Conservation (phyloP, 2,888 invertebrate species). For the Phyto melanocephala region DNA sequence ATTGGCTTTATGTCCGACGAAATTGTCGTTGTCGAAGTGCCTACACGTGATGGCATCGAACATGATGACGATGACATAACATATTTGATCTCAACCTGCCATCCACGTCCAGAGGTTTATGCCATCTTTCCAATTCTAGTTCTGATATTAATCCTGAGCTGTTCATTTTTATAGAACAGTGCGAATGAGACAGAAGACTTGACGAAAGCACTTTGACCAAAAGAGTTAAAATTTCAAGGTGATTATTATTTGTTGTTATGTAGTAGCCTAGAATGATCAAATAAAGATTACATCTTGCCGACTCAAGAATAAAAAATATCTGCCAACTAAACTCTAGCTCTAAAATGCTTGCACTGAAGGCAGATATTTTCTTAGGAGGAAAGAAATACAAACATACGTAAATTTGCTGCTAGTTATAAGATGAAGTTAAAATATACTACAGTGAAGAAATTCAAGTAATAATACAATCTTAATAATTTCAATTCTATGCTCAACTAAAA, state of each 20-base stretch:
- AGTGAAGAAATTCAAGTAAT: no score
- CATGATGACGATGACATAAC: constrained; percentile 87
- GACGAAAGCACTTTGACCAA: background rate
- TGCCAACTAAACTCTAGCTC: no score
- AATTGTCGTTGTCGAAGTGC: constrained; percentile 90
- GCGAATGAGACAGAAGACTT: background rate
- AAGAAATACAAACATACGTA: no score
- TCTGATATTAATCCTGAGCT: constrained; percentile 86
- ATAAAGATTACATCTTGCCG: no score
- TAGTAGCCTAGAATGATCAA: no score
- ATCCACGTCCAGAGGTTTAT: constrained; percentile 88
- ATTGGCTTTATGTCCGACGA: constrained; percentile 87
- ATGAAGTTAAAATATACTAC: no score
- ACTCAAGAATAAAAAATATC: no score
- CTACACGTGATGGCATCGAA: constrained; percentile 88
- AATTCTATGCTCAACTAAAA: no score
- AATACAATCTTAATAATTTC: no score
- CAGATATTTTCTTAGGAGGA: no score
- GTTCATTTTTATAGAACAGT: constrained; percentile 86
- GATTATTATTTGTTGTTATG: background rate
- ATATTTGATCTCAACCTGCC: constrained; percentile 86
- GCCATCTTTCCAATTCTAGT: constrained; percentile 89
- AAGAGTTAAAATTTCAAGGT: background rate
- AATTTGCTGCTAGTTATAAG: no score
- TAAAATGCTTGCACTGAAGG: no score